These are phyloP conservation scores for Dorcus hopei DNA, from an alignment of 2,888 invertebrate genomes.

Conservation along the genomic window DNA sequence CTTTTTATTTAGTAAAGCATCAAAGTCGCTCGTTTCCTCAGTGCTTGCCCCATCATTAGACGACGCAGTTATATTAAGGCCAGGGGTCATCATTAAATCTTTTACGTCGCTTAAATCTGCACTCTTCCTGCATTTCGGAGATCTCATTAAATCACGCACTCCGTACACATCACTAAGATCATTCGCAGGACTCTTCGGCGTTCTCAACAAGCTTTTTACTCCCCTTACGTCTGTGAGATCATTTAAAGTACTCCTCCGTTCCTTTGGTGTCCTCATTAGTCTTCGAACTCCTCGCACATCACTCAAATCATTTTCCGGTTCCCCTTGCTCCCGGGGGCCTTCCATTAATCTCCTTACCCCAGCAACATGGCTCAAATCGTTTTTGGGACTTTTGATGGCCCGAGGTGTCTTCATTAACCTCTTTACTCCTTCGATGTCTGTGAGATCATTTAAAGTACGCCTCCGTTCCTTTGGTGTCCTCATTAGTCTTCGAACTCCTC, in stretches of 20 bases:
- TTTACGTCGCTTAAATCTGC: too few relatives aligned
- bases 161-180: constrained; percentile 49
- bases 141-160: constrained; percentile 35
- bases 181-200: constrained; percentile 37
- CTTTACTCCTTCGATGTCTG: constrained; percentile 31
- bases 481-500: constrained; percentile 15
- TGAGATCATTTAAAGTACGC: constrained; percentile 33
- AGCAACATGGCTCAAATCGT: constrained; percentile 42
- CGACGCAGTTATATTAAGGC: too few relatives aligned
- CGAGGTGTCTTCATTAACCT: constrained; percentile 31
- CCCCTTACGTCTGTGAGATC: constrained; percentile 31
- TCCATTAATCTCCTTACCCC: constrained; percentile 37
- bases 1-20: not conserved
- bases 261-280: constrained; percentile 15
- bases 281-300: constrained; percentile 34
- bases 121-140: not conserved
- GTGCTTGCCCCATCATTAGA: not conserved
- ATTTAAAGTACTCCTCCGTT: constrained; percentile 34
- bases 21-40: not conserved
- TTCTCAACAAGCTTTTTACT: constrained; percentile 30
- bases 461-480: constrained; percentile 25
- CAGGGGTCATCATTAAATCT: too few relatives aligned
- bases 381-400: constrained; percentile 40
- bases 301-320: constrained; percentile 41
- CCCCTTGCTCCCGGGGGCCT: constrained; percentile 26